Base-by-base conservation (phyloP, 2,113 vertebrate species). In the Cololabis saira region DNA sequence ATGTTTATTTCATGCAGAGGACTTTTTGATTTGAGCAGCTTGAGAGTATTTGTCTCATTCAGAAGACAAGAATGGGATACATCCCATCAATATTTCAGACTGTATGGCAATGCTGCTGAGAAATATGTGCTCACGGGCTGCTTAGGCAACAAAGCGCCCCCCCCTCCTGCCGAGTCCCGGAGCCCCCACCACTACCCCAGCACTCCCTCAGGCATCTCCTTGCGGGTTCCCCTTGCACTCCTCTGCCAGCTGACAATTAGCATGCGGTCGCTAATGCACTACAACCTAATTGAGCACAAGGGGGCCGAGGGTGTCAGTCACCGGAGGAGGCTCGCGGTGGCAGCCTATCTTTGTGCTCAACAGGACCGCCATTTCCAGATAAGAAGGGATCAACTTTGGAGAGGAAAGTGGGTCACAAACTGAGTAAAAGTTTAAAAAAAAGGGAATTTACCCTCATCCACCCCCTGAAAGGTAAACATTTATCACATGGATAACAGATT, bases 161-260 rank as follows among this genome's bases (percentile, higher is more conserved):
- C 11, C 4, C 15, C 42, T 43, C 27, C 43, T 67, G 19, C 33
- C 18, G 14, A 19, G 24, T n/a, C 24, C 16, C 60, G 2, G 43
- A 15, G 27, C 24, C n/a, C 10, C 53, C 11, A 19, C 54, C 53
- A 16, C 54, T 24, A 2, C 7, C 17, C 24, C 56, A 22, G 37
- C 53, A 0, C 52, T 88, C 88, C 82, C 86, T 50, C 57, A 83
- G 87, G 84, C 78, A 78, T 78, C 80, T 89, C 76, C 81, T 83
- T 71, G 54, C 82, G 85, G 76, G 71, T 65, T 83, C 76, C 78
- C 80, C 83, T 82, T 82, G 73, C 79, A 76, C 81, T 86, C 71
- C 83, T 86, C 69, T 75, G 76, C 84, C 87, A 83, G 81, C 76
- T 87, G 89, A 90, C 86, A 90, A 89, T 89, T 89, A 90, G 81